Conservation (phyloP, 2,797 vertebrate species). For the Cichlasoma orientale region DNA sequence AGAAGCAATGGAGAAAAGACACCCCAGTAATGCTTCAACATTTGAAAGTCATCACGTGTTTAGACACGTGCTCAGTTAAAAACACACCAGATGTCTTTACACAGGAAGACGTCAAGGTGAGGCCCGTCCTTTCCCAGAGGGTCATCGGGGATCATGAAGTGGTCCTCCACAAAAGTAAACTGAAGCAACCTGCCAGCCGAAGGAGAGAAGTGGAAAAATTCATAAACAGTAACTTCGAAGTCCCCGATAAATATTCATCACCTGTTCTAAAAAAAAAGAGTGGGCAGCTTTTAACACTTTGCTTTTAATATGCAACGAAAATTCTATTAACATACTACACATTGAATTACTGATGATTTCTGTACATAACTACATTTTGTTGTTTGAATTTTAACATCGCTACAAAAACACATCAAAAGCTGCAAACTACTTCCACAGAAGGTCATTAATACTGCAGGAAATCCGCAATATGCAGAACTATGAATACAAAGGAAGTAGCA, state of each 20-base stretch:
- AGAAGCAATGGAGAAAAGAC: neutral
- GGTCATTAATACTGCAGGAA: neutral
- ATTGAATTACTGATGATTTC: neutral
- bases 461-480: neutral
- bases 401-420: neutral
- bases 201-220: neutral
- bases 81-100: slow-evolving; percentile 81
- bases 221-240: neutral
- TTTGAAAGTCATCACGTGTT: neutral
- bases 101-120: slow-evolving; percentile 88
- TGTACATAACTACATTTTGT: neutral
- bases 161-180: slow-evolving; percentile 94
- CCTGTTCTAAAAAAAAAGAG: neutral
- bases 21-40: neutral
- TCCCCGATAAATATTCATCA: neutral
- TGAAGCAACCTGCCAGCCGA: slow-evolving; percentile 87
- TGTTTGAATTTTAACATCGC: neutral
- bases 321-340: neutral
- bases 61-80: neutral
- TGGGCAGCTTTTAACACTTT: neutral
- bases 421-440: neutral
- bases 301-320: too few species aligned
- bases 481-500: neutral
- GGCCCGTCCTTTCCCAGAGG: slow-evolving; percentile 94
- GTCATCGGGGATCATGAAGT: slow-evolving; percentile 98